These are phyloP conservation scores for Xiphorhynchus elegans DNA, from an alignment of 2,113 vertebrate genomes.

Conservation along the genomic window DNA sequence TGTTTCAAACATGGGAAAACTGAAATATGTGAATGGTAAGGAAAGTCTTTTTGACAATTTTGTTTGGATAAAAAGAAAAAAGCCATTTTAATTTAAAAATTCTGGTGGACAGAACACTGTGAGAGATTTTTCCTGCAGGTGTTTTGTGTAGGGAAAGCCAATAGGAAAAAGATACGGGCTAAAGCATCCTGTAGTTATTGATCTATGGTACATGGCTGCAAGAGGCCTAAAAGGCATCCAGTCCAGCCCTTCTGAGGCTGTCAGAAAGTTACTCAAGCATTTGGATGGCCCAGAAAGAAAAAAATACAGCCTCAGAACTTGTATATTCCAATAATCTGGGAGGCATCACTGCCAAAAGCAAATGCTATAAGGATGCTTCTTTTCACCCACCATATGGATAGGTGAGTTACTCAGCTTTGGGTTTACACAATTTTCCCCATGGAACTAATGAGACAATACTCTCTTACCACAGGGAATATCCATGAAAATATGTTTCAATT, in stretches of 20 bases:
- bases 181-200: not conserved
- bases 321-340: not conserved
- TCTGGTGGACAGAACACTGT: not conserved
- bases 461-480: slow-evolving; percentile 17
- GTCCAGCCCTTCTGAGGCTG: not conserved
- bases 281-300: not conserved
- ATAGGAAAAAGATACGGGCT: not conserved
- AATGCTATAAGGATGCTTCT: not conserved
- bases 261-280: not conserved
- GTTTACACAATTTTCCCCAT: not conserved
- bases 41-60: not conserved
- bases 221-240: not conserved
- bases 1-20: not conserved
- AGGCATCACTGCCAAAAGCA: not conserved
- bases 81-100: not conserved
- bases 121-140: not conserved
- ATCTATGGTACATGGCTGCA: not conserved
- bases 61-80: not conserved
- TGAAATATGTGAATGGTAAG: not conserved
- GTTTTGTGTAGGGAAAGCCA: not conserved
- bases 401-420: slow-evolving; percentile 35
- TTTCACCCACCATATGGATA: slow-evolving; percentile 30
- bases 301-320: not conserved
- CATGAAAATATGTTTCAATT: slow-evolving; percentile 65
- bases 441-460: not conserved